These are phyloP conservation scores for Drosophila takahashii DNA, from an alignment of 1,140 invertebrate species.

Conservation along the genomic window DNA sequence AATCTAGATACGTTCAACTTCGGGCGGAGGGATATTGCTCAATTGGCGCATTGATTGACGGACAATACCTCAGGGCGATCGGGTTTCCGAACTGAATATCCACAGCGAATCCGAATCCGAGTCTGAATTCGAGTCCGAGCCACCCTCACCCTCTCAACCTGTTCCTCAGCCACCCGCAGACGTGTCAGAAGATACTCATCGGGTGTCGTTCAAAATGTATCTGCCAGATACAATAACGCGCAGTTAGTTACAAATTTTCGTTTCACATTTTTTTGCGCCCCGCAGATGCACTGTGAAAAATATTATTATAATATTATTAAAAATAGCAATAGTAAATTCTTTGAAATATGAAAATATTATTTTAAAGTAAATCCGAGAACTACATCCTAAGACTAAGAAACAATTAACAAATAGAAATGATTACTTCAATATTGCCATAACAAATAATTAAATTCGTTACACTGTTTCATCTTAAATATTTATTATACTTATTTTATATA, in stretches of 20 bases:
- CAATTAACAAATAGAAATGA: too few relatives aligned
- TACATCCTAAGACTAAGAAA: too few relatives aligned
- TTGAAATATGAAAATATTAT: too few relatives aligned
- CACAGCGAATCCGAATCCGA: not conserved
- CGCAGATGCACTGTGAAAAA: conserved; percentile 1
- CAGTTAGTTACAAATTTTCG: conserved; percentile 44
- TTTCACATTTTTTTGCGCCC: conserved; percentile 44
- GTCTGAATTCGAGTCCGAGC: not conserved
- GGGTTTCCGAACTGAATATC: conserved; percentile 1
- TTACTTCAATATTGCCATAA: too few relatives aligned
- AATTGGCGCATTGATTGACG: conserved; percentile 32
- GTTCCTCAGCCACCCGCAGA: conserved; percentile 14
- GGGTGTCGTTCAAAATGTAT: conserved; percentile 48
- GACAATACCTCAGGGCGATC: conserved; percentile 17
- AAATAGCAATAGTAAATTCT: too few relatives aligned
- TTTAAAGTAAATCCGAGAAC: too few relatives aligned
- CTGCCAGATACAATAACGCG: conserved; percentile 41
- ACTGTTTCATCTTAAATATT: too few relatives aligned
- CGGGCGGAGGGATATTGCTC: conserved; percentile 12
- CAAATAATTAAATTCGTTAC: not conserved
- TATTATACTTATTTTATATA: too few relatives aligned
- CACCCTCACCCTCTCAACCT: conserved; percentile 13
- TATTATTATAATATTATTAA: too few relatives aligned
- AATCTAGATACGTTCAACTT: conserved; percentile 6
- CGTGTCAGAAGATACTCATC: conserved; percentile 20